These are phyloP conservation scores for Coracias cyanogaster DNA, from an alignment of 2,797 vertebrate species.

Conservation along the genomic window DNA sequence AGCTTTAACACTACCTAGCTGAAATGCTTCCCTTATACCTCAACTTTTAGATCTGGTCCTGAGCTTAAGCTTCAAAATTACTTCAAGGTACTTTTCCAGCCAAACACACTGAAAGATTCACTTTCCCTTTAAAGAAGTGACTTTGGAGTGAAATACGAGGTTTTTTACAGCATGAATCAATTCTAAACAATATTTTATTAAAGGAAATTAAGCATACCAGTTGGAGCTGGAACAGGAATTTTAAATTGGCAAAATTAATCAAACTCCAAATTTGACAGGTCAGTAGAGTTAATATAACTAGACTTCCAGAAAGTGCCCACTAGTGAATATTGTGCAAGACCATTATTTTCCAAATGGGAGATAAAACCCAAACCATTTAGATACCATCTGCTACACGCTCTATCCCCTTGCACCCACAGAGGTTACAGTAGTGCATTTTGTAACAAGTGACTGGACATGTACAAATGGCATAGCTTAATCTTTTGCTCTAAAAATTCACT, in stretches of 20 bases:
- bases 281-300: not conserved
- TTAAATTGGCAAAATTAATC: constrained; percentile 41
- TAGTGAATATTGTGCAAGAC: not conserved
- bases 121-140: not conserved
- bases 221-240: not conserved
- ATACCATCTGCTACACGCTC: not conserved
- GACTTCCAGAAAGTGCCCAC: not conserved
- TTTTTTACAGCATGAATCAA: not conserved
- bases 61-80: not conserved
- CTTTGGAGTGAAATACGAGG: not conserved
- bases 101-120: constrained; percentile 1
- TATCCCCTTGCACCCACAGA: not conserved
- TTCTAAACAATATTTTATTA: constrained; percentile 36
- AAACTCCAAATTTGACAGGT: not conserved
- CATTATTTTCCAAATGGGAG: not conserved
- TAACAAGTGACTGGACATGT: not conserved
- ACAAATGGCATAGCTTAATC: constrained; percentile 7
- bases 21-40: not conserved
- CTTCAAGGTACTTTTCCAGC: not conserved
- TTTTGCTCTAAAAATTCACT: constrained; percentile 38
- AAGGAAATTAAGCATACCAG: constrained; percentile 9
- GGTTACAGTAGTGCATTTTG: not conserved
- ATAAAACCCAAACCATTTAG: not conserved
- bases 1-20: not conserved
- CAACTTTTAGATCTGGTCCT: not conserved